Conservation (phyloP, 2,113 vertebrate species). For the Pomatorhinus ruficollis region DNA sequence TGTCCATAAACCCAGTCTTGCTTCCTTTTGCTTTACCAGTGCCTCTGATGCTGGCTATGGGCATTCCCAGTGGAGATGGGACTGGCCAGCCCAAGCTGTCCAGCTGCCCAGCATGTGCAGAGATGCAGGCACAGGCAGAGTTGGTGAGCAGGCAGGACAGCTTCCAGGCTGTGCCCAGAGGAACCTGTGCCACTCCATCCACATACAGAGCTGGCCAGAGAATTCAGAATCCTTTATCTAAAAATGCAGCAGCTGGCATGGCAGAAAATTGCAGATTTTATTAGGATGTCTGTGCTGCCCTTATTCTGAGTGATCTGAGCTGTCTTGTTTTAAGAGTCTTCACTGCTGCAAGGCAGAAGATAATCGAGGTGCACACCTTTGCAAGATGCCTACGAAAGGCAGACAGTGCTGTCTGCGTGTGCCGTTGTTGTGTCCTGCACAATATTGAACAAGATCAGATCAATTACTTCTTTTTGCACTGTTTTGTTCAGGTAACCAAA, state of each 20-base stretch:
- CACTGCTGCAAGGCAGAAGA: not conserved
- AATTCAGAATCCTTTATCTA: not conserved
- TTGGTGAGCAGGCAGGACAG: not conserved
- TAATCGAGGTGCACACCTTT: not conserved
- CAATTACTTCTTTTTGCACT: not conserved
- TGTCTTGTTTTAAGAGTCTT: not conserved
- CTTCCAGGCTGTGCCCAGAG: not conserved
- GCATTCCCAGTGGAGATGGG: not conserved
- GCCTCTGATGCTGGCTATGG: not conserved
- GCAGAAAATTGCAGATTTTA: not conserved
- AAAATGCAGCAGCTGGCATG: not conserved
- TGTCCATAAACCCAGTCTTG: not conserved
- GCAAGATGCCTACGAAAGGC: not conserved
- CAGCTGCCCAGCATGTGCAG: accelerated
- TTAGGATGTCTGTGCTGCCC: not conserved
- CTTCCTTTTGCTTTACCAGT: not conserved
- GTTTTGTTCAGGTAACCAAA: not conserved
- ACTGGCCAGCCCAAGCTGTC: not conserved
- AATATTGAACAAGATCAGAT: not conserved
- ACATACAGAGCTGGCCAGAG: accelerated
- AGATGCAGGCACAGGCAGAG: not conserved
- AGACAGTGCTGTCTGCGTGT: not conserved
- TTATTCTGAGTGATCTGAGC: not conserved
- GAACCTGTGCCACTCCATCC: not conserved
- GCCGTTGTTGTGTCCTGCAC: not conserved